Evolutionary conservation across 2,113 vertebrate species (phyloP), one percentile per base, ranked within the genome.

Genomic region (Pomatorhinus ruficollis): DNA sequence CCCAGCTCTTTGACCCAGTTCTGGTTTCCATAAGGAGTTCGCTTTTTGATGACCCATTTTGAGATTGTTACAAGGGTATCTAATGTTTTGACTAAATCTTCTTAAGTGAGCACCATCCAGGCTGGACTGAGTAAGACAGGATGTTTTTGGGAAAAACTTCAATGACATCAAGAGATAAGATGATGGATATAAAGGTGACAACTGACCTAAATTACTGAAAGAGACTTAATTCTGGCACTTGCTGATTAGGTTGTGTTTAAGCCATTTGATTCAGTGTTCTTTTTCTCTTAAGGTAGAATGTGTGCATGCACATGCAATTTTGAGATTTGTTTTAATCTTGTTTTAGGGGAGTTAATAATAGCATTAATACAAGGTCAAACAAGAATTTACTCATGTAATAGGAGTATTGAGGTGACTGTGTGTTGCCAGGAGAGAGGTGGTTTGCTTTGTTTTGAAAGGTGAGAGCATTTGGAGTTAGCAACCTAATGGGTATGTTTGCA

Each of bases 251-350:
- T 92, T 93, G 84, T 92, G 45, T 70, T 89, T 91, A 72, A 95
- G 53, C 44, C 35, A 9, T 75, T 84, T 71, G 49, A 68, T 78
- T 91, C 44, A 63, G 0, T 53, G 65, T 44, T 91, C 59, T 76
- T 94, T 95, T 93, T 78, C 81, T 52, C 69, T 49, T 56, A 33
- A 68, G 53, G 91, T 75, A 71, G 35, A 92, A 80, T 30, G 81
- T 89, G 69, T 87, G 33, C 61, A 49, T 53, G 61, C 80, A 81
- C 31, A 84, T 94, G 89, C 89, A 97, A 93, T 97, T 97, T 97
- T 95, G 94, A 95, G 95, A 96, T 97, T 97, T 96, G 93, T 95
- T 95, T 96, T 97, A 97, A 97, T 97, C 96, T 95, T 90, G 94
- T 95, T 96, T 95, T 95, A 94, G 91, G 95, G 93, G 95, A 97